Conservation (phyloP, 1,140 invertebrate genomes). For the Macrotrachela quadricornifera region DNA sequence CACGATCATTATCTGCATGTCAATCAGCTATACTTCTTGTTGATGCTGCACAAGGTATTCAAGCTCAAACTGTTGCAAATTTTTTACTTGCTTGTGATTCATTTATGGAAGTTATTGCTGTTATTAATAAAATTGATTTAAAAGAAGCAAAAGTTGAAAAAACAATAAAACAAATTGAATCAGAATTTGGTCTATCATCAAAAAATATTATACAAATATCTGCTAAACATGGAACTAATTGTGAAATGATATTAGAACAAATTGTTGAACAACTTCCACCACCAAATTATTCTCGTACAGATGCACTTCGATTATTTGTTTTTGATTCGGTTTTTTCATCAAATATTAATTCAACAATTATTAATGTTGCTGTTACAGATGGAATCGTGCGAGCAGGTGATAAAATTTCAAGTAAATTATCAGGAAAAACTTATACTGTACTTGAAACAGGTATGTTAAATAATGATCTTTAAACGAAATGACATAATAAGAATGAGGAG, state of each 20-base stretch:
- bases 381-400: slow-evolving; percentile 36
- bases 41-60: slow-evolving; percentile 69
- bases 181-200: slow-evolving; percentile 60
- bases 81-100: slow-evolving; percentile 69
- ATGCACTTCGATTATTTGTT: not conserved
- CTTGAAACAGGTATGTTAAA: slow-evolving; percentile 41
- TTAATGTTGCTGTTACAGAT: slow-evolving; percentile 39
- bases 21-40: slow-evolving; percentile 81
- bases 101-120: slow-evolving; percentile 63
- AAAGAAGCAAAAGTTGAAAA: slow-evolving; percentile 62
- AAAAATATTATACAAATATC: slow-evolving; percentile 41
- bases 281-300: slow-evolving; percentile 13
- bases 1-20: slow-evolving; percentile 58
- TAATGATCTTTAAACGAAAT: too few species aligned
- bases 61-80: slow-evolving; percentile 92
- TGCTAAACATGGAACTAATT: slow-evolving; percentile 55
- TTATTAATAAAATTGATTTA: slow-evolving; percentile 88
- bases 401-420: slow-evolving; percentile 40
- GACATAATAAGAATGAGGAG: too few species aligned
- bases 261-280: slow-evolving; percentile 55
- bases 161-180: slow-evolving; percentile 52
- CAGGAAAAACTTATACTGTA: slow-evolving; percentile 50
- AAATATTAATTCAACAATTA: slow-evolving; percentile 36
- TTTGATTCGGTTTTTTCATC: not conserved
- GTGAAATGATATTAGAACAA: slow-evolving; percentile 49